Evolutionary conservation across 1,140 invertebrate genomes (phyloP), one percentile per base, ranked within the genome.

Genomic region (Euura saliciscinereae): DNA sequence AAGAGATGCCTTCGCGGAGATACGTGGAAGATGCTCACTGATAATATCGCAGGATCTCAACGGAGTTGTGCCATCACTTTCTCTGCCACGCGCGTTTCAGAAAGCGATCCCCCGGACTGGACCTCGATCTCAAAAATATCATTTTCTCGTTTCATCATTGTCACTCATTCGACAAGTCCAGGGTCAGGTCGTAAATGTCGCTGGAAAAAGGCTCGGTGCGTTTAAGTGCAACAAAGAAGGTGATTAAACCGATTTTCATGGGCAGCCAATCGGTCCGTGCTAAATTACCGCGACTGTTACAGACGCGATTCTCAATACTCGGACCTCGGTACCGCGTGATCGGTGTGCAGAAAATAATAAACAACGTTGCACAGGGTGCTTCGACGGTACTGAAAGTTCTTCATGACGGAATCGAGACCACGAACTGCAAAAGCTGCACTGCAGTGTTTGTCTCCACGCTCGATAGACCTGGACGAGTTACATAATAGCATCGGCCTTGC

Each of bases 401-500:
- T 28, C 28, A 28, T 28, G 28, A 28, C 28, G 28, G 28, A 28
- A 28, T 28, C 28, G 28, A 28, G 28, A 28, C 28, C 28, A 28
- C 28, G 28, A 28, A 28, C 28, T 28, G 28, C 28, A 28, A 28
- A 28, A 28, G 28, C 28, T 28, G 28, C 28, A 28, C 28, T 28
- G 28, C 28, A 28, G 28, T 28, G 28, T 28, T 28, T 28, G 51
- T 59, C 6, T 59, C 8, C 51, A 59, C 3, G 51, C 51, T 59
- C 6, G 8, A 6, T 59, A 59, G 51, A 59, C 51, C 51, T 6
- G 51, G 51, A 59, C 80, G 74, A 73, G 75, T 80, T 82, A 84
- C 83, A 79, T 83, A 85, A 85, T 77, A 74, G 75, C 13, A 71
- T 59, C 79, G 84, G 80, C 82, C 83, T 85, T 84, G 84, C 82